Evolutionary conservation across 2,888 invertebrate species (phyloP), one percentile per base, ranked within the genome.

Genomic region (Thereva nobilitata): DNA sequence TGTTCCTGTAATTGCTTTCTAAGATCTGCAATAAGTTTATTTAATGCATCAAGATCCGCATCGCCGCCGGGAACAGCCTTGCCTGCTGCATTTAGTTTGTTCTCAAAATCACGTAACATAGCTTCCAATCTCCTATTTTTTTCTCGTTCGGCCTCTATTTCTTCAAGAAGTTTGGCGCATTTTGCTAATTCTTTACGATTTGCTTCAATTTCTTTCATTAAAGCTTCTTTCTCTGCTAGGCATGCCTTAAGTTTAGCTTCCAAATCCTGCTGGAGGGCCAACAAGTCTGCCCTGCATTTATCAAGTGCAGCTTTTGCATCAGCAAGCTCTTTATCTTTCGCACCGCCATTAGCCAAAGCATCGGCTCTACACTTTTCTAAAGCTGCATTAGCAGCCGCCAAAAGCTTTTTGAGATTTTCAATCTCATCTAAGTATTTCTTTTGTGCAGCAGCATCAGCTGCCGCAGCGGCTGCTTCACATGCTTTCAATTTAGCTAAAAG

Each of bases 101-200:
- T 64, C 47, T 71, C 69, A 41, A 66, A 57, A 38, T 67, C 59
- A 59, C 70, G 52, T 54, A 67, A 45, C 38, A 57, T 49, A 5
- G 55, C 54, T 52, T 70, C 70, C 57, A 66, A 54, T 44, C 70
- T 67, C 44, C 66, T 72, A 71, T 73, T 72, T 70, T 69, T 71
- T 52, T 69, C 69, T 56, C 68, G 70, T 68, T 72, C 74, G 71
- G 73, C 73, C 72, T 72, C 75, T 69, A 74, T 73, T 70, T 75
- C 73, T 71, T 68, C 70, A 66, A 71, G 70, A 61, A 72, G 34
- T 65, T 44, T 35, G 7, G 9, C 37, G 42, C 44, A n/a, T n/a
- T 53, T 5, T 37, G 10, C 38, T n/a, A 65, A 59, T 45, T 68
- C 55, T 41, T 7, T 10, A 5, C 38, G 23, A n/a, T 59, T 41